Base-by-base conservation (phyloP, 2,888 invertebrate genomes). In the Zaprionus lineosus region DNA sequence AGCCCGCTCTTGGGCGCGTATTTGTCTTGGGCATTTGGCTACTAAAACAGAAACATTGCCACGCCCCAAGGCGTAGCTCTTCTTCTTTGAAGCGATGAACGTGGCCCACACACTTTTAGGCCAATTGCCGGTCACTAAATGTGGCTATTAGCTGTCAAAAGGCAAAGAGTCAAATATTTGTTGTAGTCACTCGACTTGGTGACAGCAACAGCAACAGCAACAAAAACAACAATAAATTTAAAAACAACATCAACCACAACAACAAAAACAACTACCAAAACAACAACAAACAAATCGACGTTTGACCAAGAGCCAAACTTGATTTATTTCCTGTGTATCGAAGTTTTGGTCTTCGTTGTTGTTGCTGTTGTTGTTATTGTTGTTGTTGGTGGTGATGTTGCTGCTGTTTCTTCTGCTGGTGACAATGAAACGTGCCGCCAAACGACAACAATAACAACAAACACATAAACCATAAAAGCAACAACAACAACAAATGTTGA, bases 81-180 rank as follows among this genome's bases (percentile, higher is more conserved):
- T n/a, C n/a, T n/a, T n/a, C n/a, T n/a, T n/a, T n/a, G n/a, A 12
- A 9, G 11, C 9, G 9, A 2, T 12, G 12, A 1, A 2, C 1
- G 12, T 9, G 11, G 31, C 46, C 31, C 26, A 21, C 46, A 19
- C n/a, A 37, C 14, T 15, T 14, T 39, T 39, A 56, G 18, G 62
- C 65, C 68, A 47, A 48, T 52, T 59, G 58, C 31, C 28, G 70
- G 63, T 53, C 77, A 56, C 71, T 55, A 58, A 77, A 72, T 72
- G 79, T 72, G 83, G 52, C 83, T 79, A 78, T 82, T 78, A 78
- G 70, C 76, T 76, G 78, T 63, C 76, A 70, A 79, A 63, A 76
- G 70, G 40, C 84, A 78, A 70, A 79, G 61, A 76, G 70, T 37
- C 84, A 78, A 78, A 78, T 78, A 78, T 78, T 83, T 83, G 76